Percentiles rank a stretch among this genome's conserved stretches.
Evolutionary conservation across 2,113 vertebrate species (phyloP).

Genomic region (Prunella fulvescens): DNA sequence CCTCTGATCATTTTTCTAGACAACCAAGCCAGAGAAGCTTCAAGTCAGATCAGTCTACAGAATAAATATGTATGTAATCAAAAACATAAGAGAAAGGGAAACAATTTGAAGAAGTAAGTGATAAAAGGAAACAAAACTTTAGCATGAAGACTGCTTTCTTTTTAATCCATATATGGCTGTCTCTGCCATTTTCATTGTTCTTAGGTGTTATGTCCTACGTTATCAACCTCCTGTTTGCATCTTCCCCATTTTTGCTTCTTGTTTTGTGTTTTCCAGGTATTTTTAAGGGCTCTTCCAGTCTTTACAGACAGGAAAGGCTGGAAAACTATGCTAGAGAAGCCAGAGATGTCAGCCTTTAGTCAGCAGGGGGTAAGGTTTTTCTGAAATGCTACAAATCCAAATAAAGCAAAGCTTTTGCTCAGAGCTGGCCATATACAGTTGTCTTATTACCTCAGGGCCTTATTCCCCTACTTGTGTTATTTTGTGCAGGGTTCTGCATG

Average conservation of each 20-base stretch:
- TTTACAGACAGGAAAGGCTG: neutral
- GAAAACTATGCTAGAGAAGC: neutral
- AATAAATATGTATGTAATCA: neutral
- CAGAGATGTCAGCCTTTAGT: neutral
- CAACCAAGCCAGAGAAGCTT: neutral
- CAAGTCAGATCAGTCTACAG: neutral
- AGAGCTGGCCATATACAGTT: neutral
- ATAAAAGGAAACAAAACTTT: neutral
- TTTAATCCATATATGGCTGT: neutral
- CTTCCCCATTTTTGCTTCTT: neutral
- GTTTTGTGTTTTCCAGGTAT: neutral
- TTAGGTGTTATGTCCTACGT: neutral
- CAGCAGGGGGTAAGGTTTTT: neutral
- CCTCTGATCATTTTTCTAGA: constrained; percentile 7
- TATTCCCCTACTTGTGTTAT: neutral
- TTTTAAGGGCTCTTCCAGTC: neutral
- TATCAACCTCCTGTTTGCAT: neutral
- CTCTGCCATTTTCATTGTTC: neutral
- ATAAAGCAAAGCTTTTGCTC: neutral
- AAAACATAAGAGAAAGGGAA: neutral
- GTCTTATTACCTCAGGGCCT: neutral
- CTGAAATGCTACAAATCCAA: neutral
- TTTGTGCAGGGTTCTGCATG: neutral
- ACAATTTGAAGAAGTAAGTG: neutral
- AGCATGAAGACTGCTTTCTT: neutral